A percentile compares a stretch with the other conserved stretches of the same genome.
phyloP scores from a whole-genome alignment of 2,113 vertebrate genomes.

The Leucoraja erinaceus region DNA sequence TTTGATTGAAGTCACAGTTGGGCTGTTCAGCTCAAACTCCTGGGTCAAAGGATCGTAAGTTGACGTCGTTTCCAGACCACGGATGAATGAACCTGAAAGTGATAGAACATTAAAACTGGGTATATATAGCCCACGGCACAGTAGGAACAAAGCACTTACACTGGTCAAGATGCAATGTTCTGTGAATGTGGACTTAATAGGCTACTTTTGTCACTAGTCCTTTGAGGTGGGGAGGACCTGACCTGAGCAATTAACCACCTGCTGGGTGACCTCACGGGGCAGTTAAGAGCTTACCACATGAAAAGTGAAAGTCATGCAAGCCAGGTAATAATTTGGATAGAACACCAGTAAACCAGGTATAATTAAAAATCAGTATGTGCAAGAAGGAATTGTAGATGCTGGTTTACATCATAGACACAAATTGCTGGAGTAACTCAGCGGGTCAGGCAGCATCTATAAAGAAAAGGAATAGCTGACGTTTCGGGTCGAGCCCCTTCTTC shows the following conservation, averaged over 20 bases:
- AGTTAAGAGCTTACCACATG: not conserved
- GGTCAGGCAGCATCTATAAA: no score
- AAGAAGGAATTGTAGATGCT: no score
- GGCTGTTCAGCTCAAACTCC: conserved; percentile 91
- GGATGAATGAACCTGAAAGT: conserved; percentile 78
- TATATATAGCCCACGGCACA: not conserved
- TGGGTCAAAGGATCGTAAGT: conserved; percentile 85
- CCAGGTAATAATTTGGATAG: not conserved
- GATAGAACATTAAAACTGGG: not conserved
- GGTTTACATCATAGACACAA: no score
- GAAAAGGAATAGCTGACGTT: no score
- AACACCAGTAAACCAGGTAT: not conserved
- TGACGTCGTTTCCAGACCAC: conserved; percentile 89
- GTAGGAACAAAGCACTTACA: not conserved
- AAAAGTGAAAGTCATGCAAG: not conserved
- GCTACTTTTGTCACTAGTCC: not conserved
- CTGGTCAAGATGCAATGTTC: not conserved
- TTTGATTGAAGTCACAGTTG: conserved; percentile 92
- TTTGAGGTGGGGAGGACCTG: not conserved
- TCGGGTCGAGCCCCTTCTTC: no score
- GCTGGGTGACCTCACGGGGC: not conserved
- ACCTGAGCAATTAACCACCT: not conserved
- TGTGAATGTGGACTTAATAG: not conserved
- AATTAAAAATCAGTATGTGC: not conserved
- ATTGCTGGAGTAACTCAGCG: no score